These are phyloP conservation scores for Grallaria varia DNA, from an alignment of 2,113 vertebrate genomes.

Conservation along the genomic window DNA sequence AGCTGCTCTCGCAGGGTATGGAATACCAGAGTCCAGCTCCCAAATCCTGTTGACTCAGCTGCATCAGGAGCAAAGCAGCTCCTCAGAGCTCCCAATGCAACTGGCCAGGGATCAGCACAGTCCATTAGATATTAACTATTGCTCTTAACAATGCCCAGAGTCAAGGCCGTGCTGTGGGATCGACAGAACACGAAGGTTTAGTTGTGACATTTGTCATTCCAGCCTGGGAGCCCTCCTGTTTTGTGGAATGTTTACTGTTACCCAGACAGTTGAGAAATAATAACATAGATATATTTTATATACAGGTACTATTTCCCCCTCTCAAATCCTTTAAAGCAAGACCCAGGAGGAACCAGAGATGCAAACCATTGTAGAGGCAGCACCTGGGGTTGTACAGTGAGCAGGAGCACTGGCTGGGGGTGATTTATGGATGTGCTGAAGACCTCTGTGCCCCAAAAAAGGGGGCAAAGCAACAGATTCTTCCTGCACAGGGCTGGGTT, in stretches of 20 bases:
- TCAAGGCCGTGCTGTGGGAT: background rate
- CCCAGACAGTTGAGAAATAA: background rate
- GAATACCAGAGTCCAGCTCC: background rate
- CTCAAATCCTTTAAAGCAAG: background rate
- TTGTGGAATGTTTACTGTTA: background rate
- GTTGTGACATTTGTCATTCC: background rate
- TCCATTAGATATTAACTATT: slow-evolving; percentile 45
- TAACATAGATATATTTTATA: background rate
- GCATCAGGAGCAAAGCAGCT: background rate
- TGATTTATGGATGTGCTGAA: background rate
- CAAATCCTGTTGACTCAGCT: slow-evolving; percentile 14
- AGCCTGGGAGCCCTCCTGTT: background rate
- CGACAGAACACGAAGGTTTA: fast-evolving
- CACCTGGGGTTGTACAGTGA: background rate
- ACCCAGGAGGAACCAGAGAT: fast-evolving
- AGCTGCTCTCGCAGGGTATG: background rate
- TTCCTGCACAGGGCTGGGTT: background rate
- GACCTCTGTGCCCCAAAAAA: background rate
- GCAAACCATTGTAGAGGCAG: background rate
- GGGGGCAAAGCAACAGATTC: background rate
- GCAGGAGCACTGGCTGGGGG: background rate
- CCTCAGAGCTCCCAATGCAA: background rate
- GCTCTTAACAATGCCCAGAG: background rate
- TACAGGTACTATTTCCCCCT: background rate
- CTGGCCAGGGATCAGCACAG: background rate